Evolutionary conservation across 2,888 invertebrate genomes (phyloP).

Genomic region (Zygogramma bicolorata): DNA sequence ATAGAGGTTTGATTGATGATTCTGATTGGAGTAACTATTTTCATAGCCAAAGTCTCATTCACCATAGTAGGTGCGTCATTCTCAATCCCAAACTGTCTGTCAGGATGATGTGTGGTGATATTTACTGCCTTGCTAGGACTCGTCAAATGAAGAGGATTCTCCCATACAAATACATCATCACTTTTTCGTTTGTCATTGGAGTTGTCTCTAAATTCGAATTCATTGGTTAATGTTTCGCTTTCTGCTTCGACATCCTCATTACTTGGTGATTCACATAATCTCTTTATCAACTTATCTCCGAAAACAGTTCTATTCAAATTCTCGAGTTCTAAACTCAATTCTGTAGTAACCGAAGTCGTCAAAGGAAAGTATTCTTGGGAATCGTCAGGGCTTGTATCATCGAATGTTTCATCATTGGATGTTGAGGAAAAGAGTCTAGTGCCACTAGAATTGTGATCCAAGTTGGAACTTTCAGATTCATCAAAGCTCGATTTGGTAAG

Average conservation of each 20-base stretch:
- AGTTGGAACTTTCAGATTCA: constrained; percentile 68
- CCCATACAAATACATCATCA: constrained; percentile 83
- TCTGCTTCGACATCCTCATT: constrained; percentile 50
- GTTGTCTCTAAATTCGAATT: constrained; percentile 46
- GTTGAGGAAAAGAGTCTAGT: constrained; percentile 60
- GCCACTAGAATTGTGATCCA: constrained; percentile 55
- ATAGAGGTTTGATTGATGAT: constrained; percentile 64
- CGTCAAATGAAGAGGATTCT: constrained; percentile 79
- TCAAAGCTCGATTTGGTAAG: constrained; percentile 67
- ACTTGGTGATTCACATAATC: constrained; percentile 56
- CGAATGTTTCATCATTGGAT: constrained; percentile 64
- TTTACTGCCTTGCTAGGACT: constrained; percentile 61
- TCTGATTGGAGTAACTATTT: constrained; percentile 78
- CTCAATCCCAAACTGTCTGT: constrained; percentile 80
- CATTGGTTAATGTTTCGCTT: constrained; percentile 32
- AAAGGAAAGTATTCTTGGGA: constrained; percentile 88
- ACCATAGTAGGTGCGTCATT: constrained; percentile 68
- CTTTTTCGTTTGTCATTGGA: constrained; percentile 64
- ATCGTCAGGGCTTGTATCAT: constrained; percentile 82
- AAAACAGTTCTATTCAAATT: constrained; percentile 88
- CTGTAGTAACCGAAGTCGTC: constrained; percentile 88
- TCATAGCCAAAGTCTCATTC: constrained; percentile 75
- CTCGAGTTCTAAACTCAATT: constrained; percentile 84
- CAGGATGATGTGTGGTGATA: constrained; percentile 74
- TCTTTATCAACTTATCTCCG: constrained; percentile 69